Base-by-base conservation (phyloP, 2,888 invertebrate genomes). In the Rhyacophila evoluta region DNA sequence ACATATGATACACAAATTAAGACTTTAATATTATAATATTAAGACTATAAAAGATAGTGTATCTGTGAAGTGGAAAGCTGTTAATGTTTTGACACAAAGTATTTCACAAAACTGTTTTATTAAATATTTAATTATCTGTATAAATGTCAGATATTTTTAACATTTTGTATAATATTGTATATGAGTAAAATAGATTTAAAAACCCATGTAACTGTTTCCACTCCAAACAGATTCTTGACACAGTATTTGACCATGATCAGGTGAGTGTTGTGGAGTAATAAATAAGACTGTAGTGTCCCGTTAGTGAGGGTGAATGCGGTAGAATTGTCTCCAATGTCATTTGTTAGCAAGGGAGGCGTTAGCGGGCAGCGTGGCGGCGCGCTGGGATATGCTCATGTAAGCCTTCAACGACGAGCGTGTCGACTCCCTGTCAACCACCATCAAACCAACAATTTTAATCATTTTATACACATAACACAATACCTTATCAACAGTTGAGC, bases 301-400 rank as follows among this genome's bases (percentile, higher is more conserved):
- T 55, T 77, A 79, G 55, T 37, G 55, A 29, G 80, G 80, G 27
- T 77, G 68, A 27, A 80, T 75, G 75, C 81, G 79, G 76, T 76
- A 79, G 68, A 75, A 72, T 41, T 80, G 75, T 33, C 73, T 79
- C 79, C 80, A 81, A 83, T 84, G 84, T 87, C 86, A 87, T 85
- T 88, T 87, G 81, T 92, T 91, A 89, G 91, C 92, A 86, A 95
- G 90, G 84, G 95, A 94, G 84, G 95, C 93, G 89, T 95, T 95
- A 85, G 95, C 94, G 85, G 96, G 96, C 87, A 96, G 91, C 84
- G 96, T 96, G 83, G 96, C 95, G 86, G 96, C 96, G 88, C 95
- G 93, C 90, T 95, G 96, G 81, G 89, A 88, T 83, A 92, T 91
- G 86, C 92, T 92, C 88, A 93, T 89, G 86, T 93, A 94, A 83